A percentile compares a stretch with the other conserved stretches of the same genome.
phyloP scores from a whole-genome alignment of 2,113 vertebrate genomes.

The Phasianus colchicus region DNA sequence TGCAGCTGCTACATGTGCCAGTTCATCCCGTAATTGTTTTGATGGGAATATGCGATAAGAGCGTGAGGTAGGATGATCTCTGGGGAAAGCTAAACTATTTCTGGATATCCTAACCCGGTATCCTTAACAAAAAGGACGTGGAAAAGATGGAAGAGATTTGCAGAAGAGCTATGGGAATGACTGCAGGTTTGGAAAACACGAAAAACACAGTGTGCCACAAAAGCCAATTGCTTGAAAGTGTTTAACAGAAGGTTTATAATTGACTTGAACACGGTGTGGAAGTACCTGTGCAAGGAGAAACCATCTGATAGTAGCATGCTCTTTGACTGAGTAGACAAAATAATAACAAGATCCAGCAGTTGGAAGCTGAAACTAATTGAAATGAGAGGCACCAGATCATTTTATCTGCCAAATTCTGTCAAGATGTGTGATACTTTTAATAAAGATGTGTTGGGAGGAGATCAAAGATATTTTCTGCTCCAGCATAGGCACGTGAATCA shows the following conservation, averaged over 20 bases:
- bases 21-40: not conserved
- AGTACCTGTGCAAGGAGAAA: slow-evolving; percentile 25
- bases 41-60: not conserved
- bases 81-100: not conserved
- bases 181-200: not conserved
- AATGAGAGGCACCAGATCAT: slow-evolving; percentile 31
- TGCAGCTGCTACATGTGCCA: not conserved
- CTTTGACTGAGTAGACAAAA: slow-evolving; percentile 22
- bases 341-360: slow-evolving; percentile 8
- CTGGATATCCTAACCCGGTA: not conserved
- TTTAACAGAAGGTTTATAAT: slow-evolving; percentile 19
- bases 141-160: not conserved
- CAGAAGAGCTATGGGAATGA: not conserved
- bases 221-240: not conserved
- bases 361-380: slow-evolving; percentile 34
- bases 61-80: not conserved
- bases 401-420: slow-evolving; percentile 39
- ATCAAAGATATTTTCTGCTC: slow-evolving; percentile 15
- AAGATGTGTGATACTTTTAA: slow-evolving; percentile 32
- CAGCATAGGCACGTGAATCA: not conserved
- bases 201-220: not conserved
- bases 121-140: not conserved
- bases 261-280: not conserved
- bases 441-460: slow-evolving; percentile 3
- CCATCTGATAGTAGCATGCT: not conserved